These are phyloP conservation scores for Lepidocyrtinus sp. DNA, from an alignment of 2,888 invertebrate species.

Conservation along the genomic window DNA sequence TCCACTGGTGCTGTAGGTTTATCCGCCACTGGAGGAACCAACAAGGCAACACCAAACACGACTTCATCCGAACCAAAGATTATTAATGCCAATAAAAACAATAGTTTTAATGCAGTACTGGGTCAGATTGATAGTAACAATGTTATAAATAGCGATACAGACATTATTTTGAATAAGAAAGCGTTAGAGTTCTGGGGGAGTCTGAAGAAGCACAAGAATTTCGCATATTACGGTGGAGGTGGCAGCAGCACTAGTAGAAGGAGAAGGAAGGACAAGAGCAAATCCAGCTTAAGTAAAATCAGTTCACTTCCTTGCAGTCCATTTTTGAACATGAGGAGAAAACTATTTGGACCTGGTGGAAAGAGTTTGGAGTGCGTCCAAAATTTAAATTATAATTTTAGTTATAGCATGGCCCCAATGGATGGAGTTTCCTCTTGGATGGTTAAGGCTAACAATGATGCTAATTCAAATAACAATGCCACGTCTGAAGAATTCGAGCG, in stretches of 20 bases:
- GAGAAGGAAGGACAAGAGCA: slow-evolving; percentile 39
- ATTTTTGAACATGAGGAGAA: slow-evolving; percentile 60
- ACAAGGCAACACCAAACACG: slow-evolving; percentile 33
- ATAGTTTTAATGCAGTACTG: slow-evolving; percentile 42
- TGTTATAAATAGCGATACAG: slow-evolving; percentile 50
- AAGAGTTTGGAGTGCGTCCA: slow-evolving; percentile 46
- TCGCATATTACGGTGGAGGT: slow-evolving; percentile 30
- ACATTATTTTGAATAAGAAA: slow-evolving; percentile 52
- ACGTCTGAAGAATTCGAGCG: slow-evolving; percentile 14
- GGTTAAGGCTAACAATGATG: slow-evolving; percentile 9
- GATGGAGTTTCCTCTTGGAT: slow-evolving; percentile 25
- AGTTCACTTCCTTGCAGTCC: slow-evolving; percentile 67
- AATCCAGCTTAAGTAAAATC: slow-evolving; percentile 58
- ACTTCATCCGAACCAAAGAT: slow-evolving; percentile 57
- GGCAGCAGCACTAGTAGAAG: slow-evolving; percentile 44
- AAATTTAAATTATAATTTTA: slow-evolving; percentile 46
- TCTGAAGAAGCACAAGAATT: slow-evolving; percentile 37
- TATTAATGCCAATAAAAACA: slow-evolving; percentile 43
- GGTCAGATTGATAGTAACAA: slow-evolving; percentile 39
- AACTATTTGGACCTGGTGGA: slow-evolving; percentile 52
- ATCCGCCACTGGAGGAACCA: slow-evolving; percentile 8
- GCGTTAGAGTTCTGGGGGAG: slow-evolving; percentile 46
- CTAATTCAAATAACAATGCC: slow-evolving; percentile 5
- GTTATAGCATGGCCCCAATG: slow-evolving; percentile 43
- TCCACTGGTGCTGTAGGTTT: slow-evolving; percentile 37